These are phyloP conservation scores for Virgularia gustaviana DNA, from an alignment of 92 coral and sea anemone genomes.

Conservation along the genomic window DNA sequence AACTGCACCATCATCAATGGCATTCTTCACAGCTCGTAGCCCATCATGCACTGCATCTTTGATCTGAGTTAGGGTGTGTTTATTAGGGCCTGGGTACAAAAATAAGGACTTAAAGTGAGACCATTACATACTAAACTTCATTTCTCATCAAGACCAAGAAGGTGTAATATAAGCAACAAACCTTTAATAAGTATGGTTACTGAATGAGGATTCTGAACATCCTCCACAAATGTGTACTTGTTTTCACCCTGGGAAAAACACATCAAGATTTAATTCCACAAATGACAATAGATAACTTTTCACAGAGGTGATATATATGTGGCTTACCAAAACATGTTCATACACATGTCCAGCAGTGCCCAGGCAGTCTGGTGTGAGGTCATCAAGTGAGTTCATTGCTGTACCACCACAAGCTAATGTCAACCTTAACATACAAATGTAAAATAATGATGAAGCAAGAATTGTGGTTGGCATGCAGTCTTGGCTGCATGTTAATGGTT, in stretches of 20 bases:
- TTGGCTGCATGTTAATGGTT: no score
- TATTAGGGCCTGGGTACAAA: slow-evolving; percentile 76
- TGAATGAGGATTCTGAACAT: slow-evolving; percentile 84
- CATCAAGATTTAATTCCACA: background rate
- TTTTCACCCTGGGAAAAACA: slow-evolving; percentile 71
- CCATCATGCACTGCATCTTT: slow-evolving; percentile 98
- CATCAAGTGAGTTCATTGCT: slow-evolving; percentile 95
- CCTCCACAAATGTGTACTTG: slow-evolving; percentile 92
- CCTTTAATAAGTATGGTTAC: slow-evolving; percentile 96
- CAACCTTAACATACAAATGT: no score
- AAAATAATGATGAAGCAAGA: no score
- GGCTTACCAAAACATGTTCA: slow-evolving; percentile 91
- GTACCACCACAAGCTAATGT: slow-evolving; percentile 97
- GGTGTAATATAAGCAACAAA: no score
- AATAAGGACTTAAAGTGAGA: no score
- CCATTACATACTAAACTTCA: no score
- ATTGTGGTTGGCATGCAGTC: no score
- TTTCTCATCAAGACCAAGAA: no score
- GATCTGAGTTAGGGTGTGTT: slow-evolving; percentile 92
- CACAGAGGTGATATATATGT: no score
- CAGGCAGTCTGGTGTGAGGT: slow-evolving; percentile 71
- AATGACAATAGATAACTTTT: no score
- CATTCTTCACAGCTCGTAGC: slow-evolving; percentile 95
- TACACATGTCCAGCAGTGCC: slow-evolving; percentile 93
- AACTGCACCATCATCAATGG: slow-evolving; percentile 93